A percentile compares a stretch with the other conserved stretches of the same genome.
Conservation (phyloP, 2,888 invertebrate genomes). For the Drosophila kokeensis region DNA sequence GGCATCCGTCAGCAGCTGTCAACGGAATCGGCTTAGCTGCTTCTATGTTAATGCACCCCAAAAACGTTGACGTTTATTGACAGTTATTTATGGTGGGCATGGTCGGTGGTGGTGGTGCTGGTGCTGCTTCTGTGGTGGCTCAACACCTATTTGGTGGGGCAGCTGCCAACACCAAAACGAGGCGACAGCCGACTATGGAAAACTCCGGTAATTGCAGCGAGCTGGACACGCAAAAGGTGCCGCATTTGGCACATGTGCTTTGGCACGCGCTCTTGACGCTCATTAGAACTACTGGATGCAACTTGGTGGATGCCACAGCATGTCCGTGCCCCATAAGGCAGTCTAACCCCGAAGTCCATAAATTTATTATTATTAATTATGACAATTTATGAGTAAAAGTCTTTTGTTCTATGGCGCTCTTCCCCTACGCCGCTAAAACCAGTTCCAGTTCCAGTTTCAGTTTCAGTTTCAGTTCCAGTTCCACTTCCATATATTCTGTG, state of each 20-base stretch:
- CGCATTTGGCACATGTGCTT: conserved; percentile 63
- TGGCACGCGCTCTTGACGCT: conserved; percentile 73
- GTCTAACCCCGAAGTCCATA: conserved; percentile 55
- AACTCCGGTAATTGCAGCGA: conserved; percentile 70
- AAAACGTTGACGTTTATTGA: conserved; percentile 78
- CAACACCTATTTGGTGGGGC: conserved; percentile 66
- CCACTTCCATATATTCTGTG: not conserved
- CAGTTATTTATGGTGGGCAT: conserved; percentile 78
- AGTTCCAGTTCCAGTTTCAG: conserved; percentile 19
- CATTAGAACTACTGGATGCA: conserved; percentile 58
- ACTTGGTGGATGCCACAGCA: conserved; percentile 20
- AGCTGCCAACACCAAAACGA: conserved; percentile 53
- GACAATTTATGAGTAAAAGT: conserved; percentile 77
- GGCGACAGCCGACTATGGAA: conserved; percentile 70
- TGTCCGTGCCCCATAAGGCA: conserved; percentile 55
- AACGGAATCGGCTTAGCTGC: conserved; percentile 70
- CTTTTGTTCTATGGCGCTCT: conserved; percentile 42
- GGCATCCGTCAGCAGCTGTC: conserved; percentile 63
- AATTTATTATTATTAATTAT: conserved; percentile 76
- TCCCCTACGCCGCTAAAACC: conserved; percentile 31
- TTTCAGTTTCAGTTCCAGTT: conserved; percentile 23
- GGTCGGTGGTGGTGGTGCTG: conserved; percentile 17
- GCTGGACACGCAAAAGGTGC: conserved; percentile 49
- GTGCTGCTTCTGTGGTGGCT: conserved; percentile 26
- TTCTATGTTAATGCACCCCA: conserved; percentile 77